A percentile compares a stretch with the other conserved stretches of the same genome.
These are phyloP conservation scores for Dicyrtoma fusca DNA, from an alignment of 2,888 invertebrate species.

Conservation along the genomic window DNA sequence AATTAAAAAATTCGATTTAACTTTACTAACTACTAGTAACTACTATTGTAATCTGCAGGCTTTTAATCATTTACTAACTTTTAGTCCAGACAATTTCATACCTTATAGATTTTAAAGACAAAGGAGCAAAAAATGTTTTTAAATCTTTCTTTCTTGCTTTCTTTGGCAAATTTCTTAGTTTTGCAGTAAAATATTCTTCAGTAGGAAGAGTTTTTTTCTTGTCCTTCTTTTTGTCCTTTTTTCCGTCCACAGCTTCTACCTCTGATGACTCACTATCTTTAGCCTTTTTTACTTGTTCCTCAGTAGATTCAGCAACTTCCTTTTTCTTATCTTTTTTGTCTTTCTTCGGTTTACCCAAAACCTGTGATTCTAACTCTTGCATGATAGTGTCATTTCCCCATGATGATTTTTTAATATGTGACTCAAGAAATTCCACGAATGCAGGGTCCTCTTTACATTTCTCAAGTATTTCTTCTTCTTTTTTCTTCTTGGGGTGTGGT, in stretches of 20 bases:
- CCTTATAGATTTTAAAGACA: slow-evolving; percentile 77
- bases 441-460: slow-evolving; percentile 85
- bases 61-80: too few species aligned
- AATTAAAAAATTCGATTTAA: too few species aligned
- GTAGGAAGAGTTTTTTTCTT: slow-evolving; percentile 58
- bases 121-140: slow-evolving; percentile 80
- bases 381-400: slow-evolving; percentile 55
- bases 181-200: slow-evolving; percentile 66
- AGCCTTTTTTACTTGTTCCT: not conserved
- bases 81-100: too few species aligned
- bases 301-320: not conserved
- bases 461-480: slow-evolving; percentile 69
- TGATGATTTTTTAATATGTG: slow-evolving; percentile 67
- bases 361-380: slow-evolving; percentile 58
- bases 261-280: slow-evolving; percentile 1
- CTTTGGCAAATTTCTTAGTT: slow-evolving; percentile 77
- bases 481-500: slow-evolving; percentile 59
- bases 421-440: slow-evolving; percentile 85
- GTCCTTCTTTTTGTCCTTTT: slow-evolving; percentile 61
- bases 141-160: slow-evolving; percentile 81
- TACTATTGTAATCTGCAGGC: too few species aligned
- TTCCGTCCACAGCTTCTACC: slow-evolving; percentile 57
- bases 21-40: too few species aligned
- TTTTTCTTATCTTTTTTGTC: slow-evolving; percentile 36
- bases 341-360: slow-evolving; percentile 41